Base-by-base conservation (phyloP, 2,797 vertebrate genomes). In the Pogonophryne albipinna region DNA sequence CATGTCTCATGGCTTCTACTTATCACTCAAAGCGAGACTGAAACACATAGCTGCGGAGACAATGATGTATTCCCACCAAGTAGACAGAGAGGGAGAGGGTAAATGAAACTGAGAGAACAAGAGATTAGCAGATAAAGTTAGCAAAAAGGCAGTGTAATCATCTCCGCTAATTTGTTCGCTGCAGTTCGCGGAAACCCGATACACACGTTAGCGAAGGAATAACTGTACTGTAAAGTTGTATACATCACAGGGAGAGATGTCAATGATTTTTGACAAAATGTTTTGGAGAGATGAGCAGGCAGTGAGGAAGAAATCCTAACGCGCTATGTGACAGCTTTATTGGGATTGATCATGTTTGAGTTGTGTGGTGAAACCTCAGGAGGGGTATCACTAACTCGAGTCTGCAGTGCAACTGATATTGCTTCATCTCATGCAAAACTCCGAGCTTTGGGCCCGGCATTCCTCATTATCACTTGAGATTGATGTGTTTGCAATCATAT, bases 321-420 rank as follows among this genome's bases (percentile, higher is more conserved):
- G 75, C 16, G 14, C 71, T 55, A 66, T 53, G 60, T 89, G 91
- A 91, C 91, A 91, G 76, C 69, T 92, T 91, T 88, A 90, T 89
- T 88, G 74, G 76, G 78, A 92, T 76, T 85, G 80, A 89, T 93
- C 79, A 79, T 90, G 83, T 91, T 90, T 89, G 83, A 91, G 80
- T 83, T 92, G 87, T 87, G 85, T 72, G 91, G 82, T 87, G 73
- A 88, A 89, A 80, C 79, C 86, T 90, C 85, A 41, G 38, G 87
- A 92, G 83, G 65, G 75, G 82, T 88, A 86, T 90, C 82, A 62
- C 84, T 89, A 86, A 89, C 86, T 82, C 65, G 55, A 80, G 80
- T 85, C 84, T 83, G 89, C 86, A 77, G 71, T 3, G 23, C 55
- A 53, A 74, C 56, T 49, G 56, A 74, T 82, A 64, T 87, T 85